phyloP scores from a whole-genome alignment of 2,888 invertebrate species.

The Lycocerus yunnanus region DNA sequence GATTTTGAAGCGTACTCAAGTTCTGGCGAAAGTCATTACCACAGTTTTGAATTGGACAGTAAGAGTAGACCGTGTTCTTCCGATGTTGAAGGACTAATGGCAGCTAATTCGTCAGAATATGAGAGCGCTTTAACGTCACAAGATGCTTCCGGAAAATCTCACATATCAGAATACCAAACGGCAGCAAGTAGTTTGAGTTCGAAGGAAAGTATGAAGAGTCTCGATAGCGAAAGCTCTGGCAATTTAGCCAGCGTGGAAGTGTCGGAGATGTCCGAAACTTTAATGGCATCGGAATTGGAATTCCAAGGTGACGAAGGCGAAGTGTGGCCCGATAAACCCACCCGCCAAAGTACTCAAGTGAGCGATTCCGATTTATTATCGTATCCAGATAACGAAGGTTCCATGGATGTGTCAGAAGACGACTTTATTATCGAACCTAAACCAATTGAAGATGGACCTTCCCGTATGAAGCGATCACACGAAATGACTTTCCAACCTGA shows the following conservation, averaged over 20 bases:
- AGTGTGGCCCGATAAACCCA: slow-evolving; percentile 37
- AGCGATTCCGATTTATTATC: slow-evolving; percentile 44
- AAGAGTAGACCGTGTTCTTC: slow-evolving; percentile 83
- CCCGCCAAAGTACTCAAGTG: slow-evolving; percentile 45
- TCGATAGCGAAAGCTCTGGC: slow-evolving; percentile 88
- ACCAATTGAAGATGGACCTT: slow-evolving; percentile 62
- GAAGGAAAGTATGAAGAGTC: slow-evolving; percentile 86
- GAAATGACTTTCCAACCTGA: slow-evolving; percentile 87
- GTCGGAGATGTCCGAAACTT: slow-evolving; percentile 90
- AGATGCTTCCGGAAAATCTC: slow-evolving; percentile 72
- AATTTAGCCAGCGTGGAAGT: slow-evolving; percentile 88
- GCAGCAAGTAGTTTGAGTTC: slow-evolving; percentile 88
- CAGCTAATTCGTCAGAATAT: slow-evolving; percentile 82
- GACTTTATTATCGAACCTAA: slow-evolving; percentile 57
- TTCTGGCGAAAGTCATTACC: slow-evolving; percentile 87
- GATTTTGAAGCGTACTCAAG: slow-evolving; percentile 83
- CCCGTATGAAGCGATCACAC: slow-evolving; percentile 83
- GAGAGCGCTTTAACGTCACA: slow-evolving; percentile 84
- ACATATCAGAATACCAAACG: slow-evolving; percentile 83
- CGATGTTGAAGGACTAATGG: slow-evolving; percentile 80
- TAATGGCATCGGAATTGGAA: slow-evolving; percentile 88
- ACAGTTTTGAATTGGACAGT: slow-evolving; percentile 82
- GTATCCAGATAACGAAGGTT: slow-evolving; percentile 52
- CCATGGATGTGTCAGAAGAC: slow-evolving; percentile 62
- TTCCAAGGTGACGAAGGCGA: slow-evolving; percentile 66